Conservation (phyloP, 2,113 vertebrate genomes). For the Mus spicilegus region DNA sequence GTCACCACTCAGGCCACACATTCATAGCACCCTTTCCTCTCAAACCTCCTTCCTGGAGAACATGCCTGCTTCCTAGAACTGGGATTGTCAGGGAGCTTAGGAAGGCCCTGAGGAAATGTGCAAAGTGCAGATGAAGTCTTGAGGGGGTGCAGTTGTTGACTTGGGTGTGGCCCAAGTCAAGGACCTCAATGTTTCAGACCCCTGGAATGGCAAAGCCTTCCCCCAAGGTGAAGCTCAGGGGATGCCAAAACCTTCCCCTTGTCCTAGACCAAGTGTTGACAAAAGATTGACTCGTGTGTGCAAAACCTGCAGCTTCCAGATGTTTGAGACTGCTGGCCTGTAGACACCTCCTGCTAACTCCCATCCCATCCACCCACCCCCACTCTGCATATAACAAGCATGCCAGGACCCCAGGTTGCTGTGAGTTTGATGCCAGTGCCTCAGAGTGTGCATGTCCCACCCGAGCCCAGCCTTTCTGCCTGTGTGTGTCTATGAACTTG, state of each 20-base stretch:
- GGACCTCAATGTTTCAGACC: neutral
- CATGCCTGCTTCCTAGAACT: neutral
- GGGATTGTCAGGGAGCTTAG: no score
- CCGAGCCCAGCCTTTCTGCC: neutral
- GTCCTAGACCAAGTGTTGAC: neutral
- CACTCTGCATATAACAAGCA: neutral
- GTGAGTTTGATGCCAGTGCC: neutral
- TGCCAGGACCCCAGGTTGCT: neutral
- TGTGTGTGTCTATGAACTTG: neutral
- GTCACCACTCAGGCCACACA: neutral
- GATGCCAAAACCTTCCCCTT: neutral
- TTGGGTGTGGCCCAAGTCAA: neutral
- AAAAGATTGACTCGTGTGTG: neutral
- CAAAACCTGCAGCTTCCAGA: neutral
- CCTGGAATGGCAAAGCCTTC: neutral
- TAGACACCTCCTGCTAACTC: neutral
- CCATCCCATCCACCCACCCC: neutral
- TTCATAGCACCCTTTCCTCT: neutral
- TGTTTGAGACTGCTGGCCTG: neutral
- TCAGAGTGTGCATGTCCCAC: neutral
- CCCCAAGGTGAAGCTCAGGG: neutral
- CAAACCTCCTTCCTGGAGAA: no score
- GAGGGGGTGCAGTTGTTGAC: neutral
- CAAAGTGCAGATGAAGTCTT: neutral
- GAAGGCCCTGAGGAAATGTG: neutral